Percentiles rank a stretch among this genome's conserved stretches.
phyloP scores from a whole-genome alignment of 64 coral and sea anemone genomes.

The Cladopsammia gracilis region DNA sequence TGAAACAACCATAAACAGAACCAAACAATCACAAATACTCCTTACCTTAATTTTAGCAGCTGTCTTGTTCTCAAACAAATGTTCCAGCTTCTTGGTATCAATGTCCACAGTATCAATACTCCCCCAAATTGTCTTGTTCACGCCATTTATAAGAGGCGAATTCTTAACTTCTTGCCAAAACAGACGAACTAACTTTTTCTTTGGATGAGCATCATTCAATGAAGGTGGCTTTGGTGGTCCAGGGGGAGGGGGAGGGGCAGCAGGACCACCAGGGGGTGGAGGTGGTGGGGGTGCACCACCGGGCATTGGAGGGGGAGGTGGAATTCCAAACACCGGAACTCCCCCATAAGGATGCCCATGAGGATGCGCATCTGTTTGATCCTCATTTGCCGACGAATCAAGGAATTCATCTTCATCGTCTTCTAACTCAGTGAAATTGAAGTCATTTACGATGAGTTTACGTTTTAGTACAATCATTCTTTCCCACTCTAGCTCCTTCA shows the following conservation, averaged over 20 bases:
- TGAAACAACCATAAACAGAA: neutral
- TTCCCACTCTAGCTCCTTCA: conserved; percentile 97
- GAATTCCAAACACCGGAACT: conserved; percentile 61
- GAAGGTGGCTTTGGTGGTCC: conserved; percentile 62
- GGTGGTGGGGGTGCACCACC: conserved; percentile 73
- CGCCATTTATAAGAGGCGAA: conserved; percentile 97
- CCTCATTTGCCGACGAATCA: conserved; percentile 39
- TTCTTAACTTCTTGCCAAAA: conserved; percentile 99
- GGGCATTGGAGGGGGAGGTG: conserved; percentile 59
- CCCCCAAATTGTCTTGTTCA: conserved; percentile 99
- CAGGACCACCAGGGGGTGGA: conserved; percentile 63
- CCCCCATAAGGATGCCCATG: no score
- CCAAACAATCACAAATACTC: neutral
- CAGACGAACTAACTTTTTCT: conserved; percentile 97
- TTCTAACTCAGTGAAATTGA: conserved; percentile 96
- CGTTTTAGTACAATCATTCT: conserved; percentile 95
- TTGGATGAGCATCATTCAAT: conserved; percentile 52
- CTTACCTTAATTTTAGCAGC: conserved; percentile 91
- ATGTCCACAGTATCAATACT: conserved; percentile 96
- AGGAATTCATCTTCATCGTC: conserved; percentile 94
- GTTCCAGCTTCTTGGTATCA: conserved; percentile 98
- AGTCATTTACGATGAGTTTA: conserved; percentile 94
- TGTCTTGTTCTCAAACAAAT: conserved; percentile 99
- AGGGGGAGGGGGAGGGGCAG: conserved; percentile 73
- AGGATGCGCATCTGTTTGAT: conserved; percentile 80